These are phyloP conservation scores for Coranthus polyacanthus DNA, from an alignment of 2,797 vertebrate genomes.

Conservation along the genomic window DNA sequence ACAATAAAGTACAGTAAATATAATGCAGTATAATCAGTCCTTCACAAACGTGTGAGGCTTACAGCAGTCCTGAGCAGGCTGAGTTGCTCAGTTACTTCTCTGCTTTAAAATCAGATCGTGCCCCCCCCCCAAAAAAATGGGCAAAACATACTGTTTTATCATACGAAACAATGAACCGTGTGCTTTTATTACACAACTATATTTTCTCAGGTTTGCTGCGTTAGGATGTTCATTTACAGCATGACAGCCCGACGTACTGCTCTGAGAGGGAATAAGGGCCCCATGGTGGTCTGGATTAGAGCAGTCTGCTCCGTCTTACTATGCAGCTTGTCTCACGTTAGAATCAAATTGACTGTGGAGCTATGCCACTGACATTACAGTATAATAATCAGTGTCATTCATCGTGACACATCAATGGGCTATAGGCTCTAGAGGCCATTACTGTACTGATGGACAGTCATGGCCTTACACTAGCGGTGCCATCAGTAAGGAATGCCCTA, in stretches of 20 bases:
- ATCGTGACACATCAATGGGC: conserved; percentile 17
- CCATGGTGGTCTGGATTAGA: conserved; percentile 45
- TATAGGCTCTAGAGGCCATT: conserved; percentile 20
- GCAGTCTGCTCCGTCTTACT: conserved; percentile 34
- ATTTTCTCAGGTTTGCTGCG: conserved; percentile 33
- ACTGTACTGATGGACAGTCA: conserved; percentile 32
- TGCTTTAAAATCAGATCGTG: conserved; percentile 27
- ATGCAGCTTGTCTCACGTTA: conserved; percentile 30
- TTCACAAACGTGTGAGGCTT: conserved; percentile 3
- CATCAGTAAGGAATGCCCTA: conserved; percentile 11
- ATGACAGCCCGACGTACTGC: conserved; percentile 43
- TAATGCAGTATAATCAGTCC: conserved; percentile 16
- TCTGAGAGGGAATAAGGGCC: conserved; percentile 56
- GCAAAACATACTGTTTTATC: conserved; percentile 21
- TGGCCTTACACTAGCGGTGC: background rate
- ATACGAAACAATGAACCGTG: conserved; percentile 41
- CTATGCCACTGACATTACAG: conserved; percentile 23
- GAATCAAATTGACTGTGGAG: conserved; percentile 21
- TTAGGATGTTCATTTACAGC: conserved; percentile 44
- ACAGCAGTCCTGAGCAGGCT: background rate
- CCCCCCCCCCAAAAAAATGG: conserved; percentile 2
- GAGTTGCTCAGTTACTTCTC: conserved; percentile 19
- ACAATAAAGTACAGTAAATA: conserved; percentile 38
- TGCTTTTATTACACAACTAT: conserved; percentile 30
- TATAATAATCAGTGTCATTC: conserved; percentile 14